Percentiles rank a stretch among this genome's conserved stretches.
phyloP scores from a whole-genome alignment of 2,888 invertebrate genomes.

The Pharmacophagus antenor region DNA sequence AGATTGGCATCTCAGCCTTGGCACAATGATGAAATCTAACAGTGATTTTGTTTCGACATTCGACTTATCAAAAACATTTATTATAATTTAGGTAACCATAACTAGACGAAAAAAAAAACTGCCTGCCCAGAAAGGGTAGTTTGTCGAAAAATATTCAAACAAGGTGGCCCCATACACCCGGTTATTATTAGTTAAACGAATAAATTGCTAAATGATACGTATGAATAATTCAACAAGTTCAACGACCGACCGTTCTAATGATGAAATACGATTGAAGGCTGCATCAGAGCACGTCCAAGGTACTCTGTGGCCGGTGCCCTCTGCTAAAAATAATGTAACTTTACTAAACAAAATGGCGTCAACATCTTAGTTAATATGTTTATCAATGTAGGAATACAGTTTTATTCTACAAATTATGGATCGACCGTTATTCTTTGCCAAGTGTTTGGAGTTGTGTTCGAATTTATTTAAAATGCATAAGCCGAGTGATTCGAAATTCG shows the following conservation, averaged over 20 bases:
- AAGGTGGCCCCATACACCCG: constrained; percentile 13
- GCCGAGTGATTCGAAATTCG: constrained; percentile 2
- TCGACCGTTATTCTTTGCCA: neutral
- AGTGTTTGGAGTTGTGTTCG: neutral
- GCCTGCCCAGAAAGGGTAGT: constrained; percentile 13
- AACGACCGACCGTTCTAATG: constrained; percentile 58
- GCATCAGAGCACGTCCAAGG: constrained; percentile 53
- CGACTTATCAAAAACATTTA: neutral
- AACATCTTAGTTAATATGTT: too few relatives aligned
- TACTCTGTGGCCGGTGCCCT: constrained; percentile 52
- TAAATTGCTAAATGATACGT: constrained; percentile 39
- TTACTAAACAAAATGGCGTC: constrained; percentile 42
- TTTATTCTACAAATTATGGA: neutral
- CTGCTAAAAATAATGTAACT: constrained; percentile 39
- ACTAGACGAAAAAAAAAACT: constrained; percentile 19
- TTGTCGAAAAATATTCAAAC: constrained; percentile 24
- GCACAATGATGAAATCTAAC: neutral
- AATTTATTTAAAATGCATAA: neutral
- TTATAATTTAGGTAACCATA: neutral
- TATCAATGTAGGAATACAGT: neutral
- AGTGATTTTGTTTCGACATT: neutral
- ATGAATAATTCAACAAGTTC: constrained; percentile 55
- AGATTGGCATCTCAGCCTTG: neutral
- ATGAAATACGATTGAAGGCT: constrained; percentile 68
- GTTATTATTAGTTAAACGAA: constrained; percentile 33